Evolutionary conservation across 2,113 vertebrate species (phyloP).

Genomic region (Lepus timidus): DNA sequence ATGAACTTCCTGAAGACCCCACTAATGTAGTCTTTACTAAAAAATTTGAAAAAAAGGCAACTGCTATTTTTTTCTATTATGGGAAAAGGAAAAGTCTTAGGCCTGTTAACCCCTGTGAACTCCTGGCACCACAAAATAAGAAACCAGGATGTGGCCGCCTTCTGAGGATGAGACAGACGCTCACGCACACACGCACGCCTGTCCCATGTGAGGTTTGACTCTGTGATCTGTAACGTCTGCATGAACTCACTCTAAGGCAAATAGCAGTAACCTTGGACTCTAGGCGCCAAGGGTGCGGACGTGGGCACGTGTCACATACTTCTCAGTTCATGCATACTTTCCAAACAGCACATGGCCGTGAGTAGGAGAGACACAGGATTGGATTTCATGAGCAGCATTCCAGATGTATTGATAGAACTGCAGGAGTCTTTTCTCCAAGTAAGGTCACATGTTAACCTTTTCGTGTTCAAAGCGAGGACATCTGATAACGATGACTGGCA

Average conservation of each 20-base stretch:
- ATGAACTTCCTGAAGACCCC: no score
- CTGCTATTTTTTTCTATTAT: neutral
- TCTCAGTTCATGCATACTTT: conserved; percentile 74
- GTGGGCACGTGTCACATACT: conserved; percentile 51
- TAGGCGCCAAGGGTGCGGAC: conserved; percentile 44
- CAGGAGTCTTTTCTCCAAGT: neutral
- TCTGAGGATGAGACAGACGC: no score
- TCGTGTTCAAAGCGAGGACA: fast-evolving
- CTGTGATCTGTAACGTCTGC: neutral
- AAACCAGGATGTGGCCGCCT: neutral
- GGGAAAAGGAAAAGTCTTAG: neutral
- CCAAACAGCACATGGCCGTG: neutral
- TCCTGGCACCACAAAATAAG: neutral
- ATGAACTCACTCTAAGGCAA: conserved; percentile 65
- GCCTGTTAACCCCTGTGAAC: no score
- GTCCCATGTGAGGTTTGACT: fast-evolving
- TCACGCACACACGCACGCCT: neutral
- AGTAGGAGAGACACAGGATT: conserved; percentile 11
- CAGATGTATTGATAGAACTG: conserved; percentile 46
- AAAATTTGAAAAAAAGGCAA: no score
- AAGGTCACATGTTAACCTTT: neutral
- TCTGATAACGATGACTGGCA: fast-evolving
- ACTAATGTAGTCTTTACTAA: no score
- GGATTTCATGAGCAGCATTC: conserved; percentile 37
- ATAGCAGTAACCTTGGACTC: conserved; percentile 74